Base-by-base conservation (phyloP, 2,113 vertebrate species). In the Atherinomorus stipes region DNA sequence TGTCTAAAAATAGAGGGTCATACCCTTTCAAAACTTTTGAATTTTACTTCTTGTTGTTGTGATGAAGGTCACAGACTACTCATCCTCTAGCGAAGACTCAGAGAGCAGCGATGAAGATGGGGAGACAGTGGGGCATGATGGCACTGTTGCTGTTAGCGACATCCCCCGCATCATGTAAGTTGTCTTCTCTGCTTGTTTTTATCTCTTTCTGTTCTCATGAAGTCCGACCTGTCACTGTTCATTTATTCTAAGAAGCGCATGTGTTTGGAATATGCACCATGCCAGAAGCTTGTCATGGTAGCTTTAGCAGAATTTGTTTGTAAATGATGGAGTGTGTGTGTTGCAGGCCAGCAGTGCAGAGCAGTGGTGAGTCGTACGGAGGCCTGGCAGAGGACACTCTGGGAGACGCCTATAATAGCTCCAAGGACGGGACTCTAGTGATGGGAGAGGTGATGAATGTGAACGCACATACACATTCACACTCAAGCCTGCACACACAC, bases 111-210 rank as follows among this genome's bases (percentile, higher is more conserved):
- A 98, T 40, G 97, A 99, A 21, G 97, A 99, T 0, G 96, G 94
- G 16, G 96, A 98, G 70, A 95, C 94, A 0, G 96, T 97, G 88
- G 95, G 94, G 0, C 96, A 98, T 0, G 97, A 99, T 1, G 98
- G 97, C 64, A 99, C 97, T 0, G 97, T 99, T 75, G 94, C 96
- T 1, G 97, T 99, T 85, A 99, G 95, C 18, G 96, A 98, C 94
- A 98, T 99, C 76, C 98, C 97, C 44, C 94, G 96, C 72, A 96
- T 99, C 84, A 98, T 98, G 98, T 99, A 91, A 94, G 96, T 50
- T 16, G 28, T 50, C 12, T 31, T 34, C 21, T 66, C 53, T 42
- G 11, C n/a, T 42, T 66, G 22, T 38, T 18, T 67, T 19, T 5
- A 37, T 31, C 11, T n/a, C 1, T 26, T 11, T 37, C 3, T 51